Evolutionary conservation across 2,113 vertebrate genomes (phyloP).

Genomic region (Sceloporus tristichus): DNA sequence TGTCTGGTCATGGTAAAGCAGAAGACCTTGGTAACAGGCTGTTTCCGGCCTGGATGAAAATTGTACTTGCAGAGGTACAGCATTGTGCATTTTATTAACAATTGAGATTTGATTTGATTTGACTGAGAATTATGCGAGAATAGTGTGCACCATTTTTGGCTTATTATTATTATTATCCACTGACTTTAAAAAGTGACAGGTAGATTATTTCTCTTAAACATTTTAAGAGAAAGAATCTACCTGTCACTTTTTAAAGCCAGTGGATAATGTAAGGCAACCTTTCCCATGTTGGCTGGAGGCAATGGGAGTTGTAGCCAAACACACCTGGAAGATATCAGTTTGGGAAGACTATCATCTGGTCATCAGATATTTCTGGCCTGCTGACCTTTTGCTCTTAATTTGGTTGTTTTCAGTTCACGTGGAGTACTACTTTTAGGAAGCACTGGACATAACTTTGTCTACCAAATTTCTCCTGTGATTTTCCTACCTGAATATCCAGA

Average conservation of each 20-base stretch:
- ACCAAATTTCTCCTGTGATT: too few species aligned
- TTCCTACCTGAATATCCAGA: too few species aligned
- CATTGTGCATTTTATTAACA: neutral
- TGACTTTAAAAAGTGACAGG: too few species aligned
- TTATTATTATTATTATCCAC: too few species aligned
- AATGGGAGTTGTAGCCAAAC: neutral
- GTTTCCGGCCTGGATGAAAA: slow-evolving; percentile 91
- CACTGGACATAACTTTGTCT: too few species aligned
- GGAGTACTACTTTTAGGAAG: too few species aligned
- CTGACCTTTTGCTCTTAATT: too few species aligned
- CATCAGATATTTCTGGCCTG: too few species aligned
- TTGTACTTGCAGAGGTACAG: slow-evolving; percentile 88
- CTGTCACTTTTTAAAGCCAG: neutral
- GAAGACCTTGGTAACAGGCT: slow-evolving; percentile 87
- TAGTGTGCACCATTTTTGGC: neutral
- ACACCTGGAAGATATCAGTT: neutral
- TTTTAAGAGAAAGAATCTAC: slow-evolving; percentile 4
- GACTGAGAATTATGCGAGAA: neutral
- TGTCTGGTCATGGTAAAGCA: slow-evolving; percentile 91
- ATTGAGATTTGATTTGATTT: neutral
- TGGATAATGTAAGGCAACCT: neutral
- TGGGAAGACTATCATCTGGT: too few species aligned
- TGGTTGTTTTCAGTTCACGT: too few species aligned
- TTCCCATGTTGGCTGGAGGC: neutral
- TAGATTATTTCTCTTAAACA: neutral